Conservation (phyloP, 2,888 invertebrate genomes). For the Escarpia spicata region DNA sequence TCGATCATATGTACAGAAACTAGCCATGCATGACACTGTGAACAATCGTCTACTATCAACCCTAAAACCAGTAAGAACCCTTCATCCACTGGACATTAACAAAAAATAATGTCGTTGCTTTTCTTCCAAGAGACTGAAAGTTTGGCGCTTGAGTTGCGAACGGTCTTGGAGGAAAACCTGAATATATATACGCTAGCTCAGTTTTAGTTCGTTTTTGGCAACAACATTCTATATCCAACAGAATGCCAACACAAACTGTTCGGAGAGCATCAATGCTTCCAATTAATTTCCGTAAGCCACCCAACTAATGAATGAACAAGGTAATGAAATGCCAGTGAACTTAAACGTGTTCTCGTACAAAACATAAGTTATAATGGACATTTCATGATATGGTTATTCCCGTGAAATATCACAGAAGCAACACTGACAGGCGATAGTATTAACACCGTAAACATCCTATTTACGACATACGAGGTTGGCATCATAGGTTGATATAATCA, state of each 20-base stretch:
- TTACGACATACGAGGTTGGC: not conserved
- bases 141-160: too few relatives aligned
- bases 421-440: not conserved
- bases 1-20: too few relatives aligned
- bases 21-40: too few relatives aligned
- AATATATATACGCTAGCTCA: not conserved
- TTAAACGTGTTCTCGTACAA: not conserved
- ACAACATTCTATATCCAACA: not conserved
- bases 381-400: not conserved
- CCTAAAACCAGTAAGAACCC: too few relatives aligned
- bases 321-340: not conserved
- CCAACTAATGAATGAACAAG: not conserved
- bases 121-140: too few relatives aligned
- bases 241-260: not conserved
- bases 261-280: not conserved
- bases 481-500: not conserved
- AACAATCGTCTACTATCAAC: too few relatives aligned
- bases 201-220: not conserved
- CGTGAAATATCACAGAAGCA: not conserved
- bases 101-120: too few relatives aligned
- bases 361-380: not conserved
- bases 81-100: too few relatives aligned
- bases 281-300: not conserved
- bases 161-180: not conserved
- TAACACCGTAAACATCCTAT: not conserved